Conservation (phyloP, 2,797 vertebrate genomes). For the Apogon talboti region DNA sequence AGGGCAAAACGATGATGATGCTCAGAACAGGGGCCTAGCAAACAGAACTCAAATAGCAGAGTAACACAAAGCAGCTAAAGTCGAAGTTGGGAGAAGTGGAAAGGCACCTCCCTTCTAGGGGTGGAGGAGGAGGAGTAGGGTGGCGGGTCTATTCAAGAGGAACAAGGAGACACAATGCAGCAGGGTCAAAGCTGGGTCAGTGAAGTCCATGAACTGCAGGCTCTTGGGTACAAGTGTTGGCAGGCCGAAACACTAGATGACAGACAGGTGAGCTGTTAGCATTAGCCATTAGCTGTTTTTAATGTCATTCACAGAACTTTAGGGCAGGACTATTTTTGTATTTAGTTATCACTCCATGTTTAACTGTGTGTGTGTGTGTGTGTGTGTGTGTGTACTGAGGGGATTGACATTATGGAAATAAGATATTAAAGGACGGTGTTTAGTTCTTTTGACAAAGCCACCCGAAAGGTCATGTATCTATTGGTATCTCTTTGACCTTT, state of each 20-base stretch:
- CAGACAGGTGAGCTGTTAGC: conserved; percentile 55
- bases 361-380: background rate
- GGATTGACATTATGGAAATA: conserved; percentile 27
- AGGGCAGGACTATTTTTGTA: too few relatives aligned
- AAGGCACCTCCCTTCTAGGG: conserved; percentile 78
- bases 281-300: too few relatives aligned
- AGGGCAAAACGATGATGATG: conserved; percentile 24
- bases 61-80: conserved; percentile 86
- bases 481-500: conserved; percentile 74
- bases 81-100: conserved; percentile 77
- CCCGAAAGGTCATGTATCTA: conserved; percentile 62
- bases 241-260: conserved; percentile 40
- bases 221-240: conserved; percentile 73
- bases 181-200: conserved; percentile 90
- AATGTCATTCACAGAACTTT: too few relatives aligned
- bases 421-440: conserved; percentile 49
- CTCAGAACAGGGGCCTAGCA: conserved; percentile 14
- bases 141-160: conserved; percentile 74
- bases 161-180: conserved; percentile 79
- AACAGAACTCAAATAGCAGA: conserved; percentile 43
- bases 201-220: conserved; percentile 88
- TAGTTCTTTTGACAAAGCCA: conserved; percentile 52
- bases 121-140: conserved; percentile 83
- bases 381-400: conserved; percentile 1
- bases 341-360: too few relatives aligned